Evolutionary conservation across 2,113 vertebrate species (phyloP).

Genomic region (Ellobius talpinus): DNA sequence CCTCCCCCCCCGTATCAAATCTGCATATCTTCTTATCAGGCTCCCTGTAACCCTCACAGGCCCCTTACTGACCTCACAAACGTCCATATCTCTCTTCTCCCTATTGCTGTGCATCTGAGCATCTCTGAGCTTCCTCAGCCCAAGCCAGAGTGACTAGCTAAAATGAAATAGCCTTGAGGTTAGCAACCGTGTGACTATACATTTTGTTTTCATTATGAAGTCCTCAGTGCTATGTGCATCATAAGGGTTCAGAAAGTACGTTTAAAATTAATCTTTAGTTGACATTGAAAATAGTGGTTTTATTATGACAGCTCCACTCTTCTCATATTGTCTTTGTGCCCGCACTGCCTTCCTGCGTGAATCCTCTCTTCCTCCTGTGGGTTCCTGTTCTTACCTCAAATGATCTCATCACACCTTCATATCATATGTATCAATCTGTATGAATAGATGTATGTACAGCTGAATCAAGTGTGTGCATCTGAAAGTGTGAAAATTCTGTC

Average conservation of each 20-base stretch:
- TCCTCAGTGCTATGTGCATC: too few relatives aligned
- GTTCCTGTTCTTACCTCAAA: not conserved
- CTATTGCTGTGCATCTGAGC: not conserved
- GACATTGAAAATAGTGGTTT: not conserved
- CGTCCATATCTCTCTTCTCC: not conserved
- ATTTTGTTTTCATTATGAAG: not conserved
- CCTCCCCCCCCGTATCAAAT: not conserved
- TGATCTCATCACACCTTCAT: not conserved
- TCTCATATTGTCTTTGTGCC: not conserved
- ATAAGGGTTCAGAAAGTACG: not conserved
- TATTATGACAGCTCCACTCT: not conserved
- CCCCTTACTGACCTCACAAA: not conserved
- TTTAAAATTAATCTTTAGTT: not conserved
- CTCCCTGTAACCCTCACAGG: not conserved
- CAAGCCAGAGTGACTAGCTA: not conserved
- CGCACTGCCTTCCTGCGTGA: not conserved
- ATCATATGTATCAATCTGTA: not conserved
- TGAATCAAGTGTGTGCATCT: not conserved
- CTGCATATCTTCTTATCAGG: not conserved
- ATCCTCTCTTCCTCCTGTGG: not conserved
- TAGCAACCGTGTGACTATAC: too few relatives aligned
- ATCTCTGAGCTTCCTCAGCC: not conserved
- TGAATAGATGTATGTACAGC: not conserved
- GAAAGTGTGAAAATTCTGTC: not conserved
- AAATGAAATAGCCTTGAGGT: fast-evolving